These are phyloP conservation scores for Drosophila colorata DNA, from an alignment of 2,888 invertebrate genomes.

Conservation along the genomic window DNA sequence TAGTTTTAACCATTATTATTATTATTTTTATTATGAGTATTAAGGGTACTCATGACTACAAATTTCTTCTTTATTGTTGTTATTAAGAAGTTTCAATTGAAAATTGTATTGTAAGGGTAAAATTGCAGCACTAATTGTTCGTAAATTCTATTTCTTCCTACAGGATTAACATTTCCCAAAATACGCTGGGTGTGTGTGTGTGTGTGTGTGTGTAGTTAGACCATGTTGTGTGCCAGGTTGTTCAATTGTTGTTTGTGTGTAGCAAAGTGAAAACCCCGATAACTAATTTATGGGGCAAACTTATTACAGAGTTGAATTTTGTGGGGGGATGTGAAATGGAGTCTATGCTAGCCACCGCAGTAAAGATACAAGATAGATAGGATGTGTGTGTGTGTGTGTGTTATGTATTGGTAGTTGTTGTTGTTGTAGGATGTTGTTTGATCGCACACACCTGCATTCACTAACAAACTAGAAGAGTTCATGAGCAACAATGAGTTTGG, in stretches of 20 bases:
- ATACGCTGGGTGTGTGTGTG: constrained; percentile 6
- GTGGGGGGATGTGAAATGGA: constrained; percentile 19
- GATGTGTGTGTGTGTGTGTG: constrained; percentile 40
- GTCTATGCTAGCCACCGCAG: constrained; percentile 26
- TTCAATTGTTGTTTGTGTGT: constrained; percentile 13
- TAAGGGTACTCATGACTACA: not conserved
- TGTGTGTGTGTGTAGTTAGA: constrained; percentile 13
- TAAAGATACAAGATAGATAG: constrained; percentile 1
- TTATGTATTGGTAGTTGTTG: constrained; percentile 31
- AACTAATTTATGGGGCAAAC: constrained; percentile 19
- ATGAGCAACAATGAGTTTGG: constrained; percentile 85
- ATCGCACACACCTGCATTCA: constrained; percentile 85
- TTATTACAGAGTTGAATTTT: constrained; percentile 18
- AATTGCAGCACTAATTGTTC: constrained; percentile 14
- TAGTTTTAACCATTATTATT: no score
- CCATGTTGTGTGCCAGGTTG: constrained; percentile 32
- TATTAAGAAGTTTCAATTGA: no score
- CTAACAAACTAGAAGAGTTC: constrained; percentile 84
- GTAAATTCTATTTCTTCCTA: constrained; percentile 51
- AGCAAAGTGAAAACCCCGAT: constrained; percentile 4
- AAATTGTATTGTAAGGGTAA: no score
- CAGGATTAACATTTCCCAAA: constrained; percentile 6
- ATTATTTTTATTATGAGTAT: not conserved
- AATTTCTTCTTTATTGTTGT: not conserved
- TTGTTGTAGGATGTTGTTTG: constrained; percentile 46